Conservation (phyloP, 2,888 invertebrate species). For the Noctua janthina region DNA sequence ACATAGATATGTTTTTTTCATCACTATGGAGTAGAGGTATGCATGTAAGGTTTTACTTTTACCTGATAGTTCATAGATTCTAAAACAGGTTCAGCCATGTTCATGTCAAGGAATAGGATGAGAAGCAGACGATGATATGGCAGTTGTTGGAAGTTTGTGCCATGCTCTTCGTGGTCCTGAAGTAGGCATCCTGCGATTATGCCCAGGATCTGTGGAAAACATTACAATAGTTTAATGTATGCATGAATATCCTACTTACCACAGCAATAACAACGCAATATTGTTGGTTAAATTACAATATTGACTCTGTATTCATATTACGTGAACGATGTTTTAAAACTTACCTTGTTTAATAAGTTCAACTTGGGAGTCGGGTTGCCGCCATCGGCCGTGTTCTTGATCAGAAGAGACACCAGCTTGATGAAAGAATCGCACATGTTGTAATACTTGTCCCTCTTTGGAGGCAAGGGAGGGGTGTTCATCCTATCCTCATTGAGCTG, state of each 20-base stretch:
- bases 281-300: not conserved
- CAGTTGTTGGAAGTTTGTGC: slow-evolving; percentile 97
- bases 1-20: not conserved
- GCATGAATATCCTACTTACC: no score
- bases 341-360: slow-evolving; percentile 97
- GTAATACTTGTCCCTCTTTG: slow-evolving; percentile 96
- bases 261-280: not conserved
- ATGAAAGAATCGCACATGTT: slow-evolving; percentile 98
- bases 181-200: slow-evolving; percentile 98
- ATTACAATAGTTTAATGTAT: not conserved
- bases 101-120: slow-evolving; percentile 98
- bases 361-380: slow-evolving; percentile 98
- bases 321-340: not conserved
- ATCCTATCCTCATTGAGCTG: slow-evolving; percentile 93
- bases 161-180: slow-evolving; percentile 98
- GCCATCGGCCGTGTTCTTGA: slow-evolving; percentile 97
- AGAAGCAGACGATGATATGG: slow-evolving; percentile 99
- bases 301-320: not conserved
- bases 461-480: slow-evolving; percentile 91
- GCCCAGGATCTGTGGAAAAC: slow-evolving; percentile 91
- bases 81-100: slow-evolving; percentile 97
- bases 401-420: slow-evolving; percentile 97
- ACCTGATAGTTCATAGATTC: slow-evolving; percentile 98
- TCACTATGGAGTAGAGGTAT: not conserved
- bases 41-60: slow-evolving; percentile 38